Conservation (phyloP, 1,140 invertebrate species). For the Plodia interpunctella region DNA sequence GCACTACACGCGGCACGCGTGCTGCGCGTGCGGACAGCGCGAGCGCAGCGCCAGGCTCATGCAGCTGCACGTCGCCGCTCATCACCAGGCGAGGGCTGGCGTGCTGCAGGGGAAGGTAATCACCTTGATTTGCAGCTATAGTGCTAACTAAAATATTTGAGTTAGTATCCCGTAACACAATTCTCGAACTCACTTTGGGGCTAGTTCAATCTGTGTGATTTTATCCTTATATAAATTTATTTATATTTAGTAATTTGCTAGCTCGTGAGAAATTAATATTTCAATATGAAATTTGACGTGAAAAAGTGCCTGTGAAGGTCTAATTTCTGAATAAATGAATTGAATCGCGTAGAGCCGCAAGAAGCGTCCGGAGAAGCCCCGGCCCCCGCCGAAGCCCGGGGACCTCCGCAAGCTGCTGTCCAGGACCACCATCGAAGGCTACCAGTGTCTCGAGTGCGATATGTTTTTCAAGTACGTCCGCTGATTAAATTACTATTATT, state of each 20-base stretch:
- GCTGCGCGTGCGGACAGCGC: slow-evolving; percentile 38
- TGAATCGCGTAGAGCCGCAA: slow-evolving; percentile 30
- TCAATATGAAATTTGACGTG: no score
- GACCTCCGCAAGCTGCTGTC: slow-evolving; percentile 54
- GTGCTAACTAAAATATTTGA: no score
- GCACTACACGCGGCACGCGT: slow-evolving; percentile 39
- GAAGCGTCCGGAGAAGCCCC: slow-evolving; percentile 34
- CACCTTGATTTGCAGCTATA: no score
- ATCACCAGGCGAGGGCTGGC: slow-evolving; percentile 11
- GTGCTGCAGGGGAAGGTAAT: neutral
- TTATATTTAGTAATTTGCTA: no score
- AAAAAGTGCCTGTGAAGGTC: no score
- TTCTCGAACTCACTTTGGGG: no score
- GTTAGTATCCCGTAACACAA: no score
- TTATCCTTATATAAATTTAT: no score
- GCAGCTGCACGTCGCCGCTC: slow-evolving; percentile 28
- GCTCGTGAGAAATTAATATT: no score
- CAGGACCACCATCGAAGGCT: slow-evolving; percentile 58
- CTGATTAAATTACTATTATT: no score
- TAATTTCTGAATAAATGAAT: no score
- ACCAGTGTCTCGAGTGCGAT: slow-evolving; percentile 64
- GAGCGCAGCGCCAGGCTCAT: slow-evolving; percentile 30
- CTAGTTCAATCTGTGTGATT: no score
- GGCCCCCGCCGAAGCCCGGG: slow-evolving; percentile 30
- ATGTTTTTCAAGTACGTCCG: slow-evolving; percentile 70